Base-by-base conservation (phyloP, 2,888 invertebrate genomes). In the Andrena camellia region DNA sequence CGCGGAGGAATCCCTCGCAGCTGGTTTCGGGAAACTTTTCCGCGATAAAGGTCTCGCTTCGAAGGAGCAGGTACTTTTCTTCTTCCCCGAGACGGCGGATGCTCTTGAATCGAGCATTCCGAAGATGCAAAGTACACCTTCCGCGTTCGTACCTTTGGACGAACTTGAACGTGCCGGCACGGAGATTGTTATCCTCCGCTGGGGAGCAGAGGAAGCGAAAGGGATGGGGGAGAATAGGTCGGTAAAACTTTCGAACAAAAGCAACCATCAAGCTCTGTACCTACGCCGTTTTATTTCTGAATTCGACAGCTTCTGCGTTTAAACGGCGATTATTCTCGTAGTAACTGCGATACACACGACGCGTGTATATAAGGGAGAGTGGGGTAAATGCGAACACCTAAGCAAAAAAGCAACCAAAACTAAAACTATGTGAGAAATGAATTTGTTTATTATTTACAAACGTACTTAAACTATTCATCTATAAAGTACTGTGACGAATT, bases 11-110 rank as follows among this genome's bases (percentile, higher is more conserved):
- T 54, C 64, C 48, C 75, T 69, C 54, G 79, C 78, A 84, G 78
- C 71, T 74, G 82, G 74, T 86, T 75, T 57, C 77, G 29, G 52
- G 57, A 86, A 86, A 86, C 64, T 85, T 86, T 75, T 63, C 50
- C 35, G 50, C 67, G 83, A 85, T 86, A 86, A 86, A 79, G 75
- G 77, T 68, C 72, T 66, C 71, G 35, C 64, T 68, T 42, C 29
- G 66, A 62, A 57, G 57, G 57, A 82, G 82, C 66, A 71, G 74
- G 59, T 72, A 77, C 63, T 80, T 78, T 80, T 77, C 82, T 84
- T 78, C 60, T 67, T 78, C 60, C 70, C 13, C 62, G 69, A 75
- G 59, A 67, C 54, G 78, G 10, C 69, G 67, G 78, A 67, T 67
- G 62, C 42, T 60, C 31, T 57, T 29, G 73, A 66, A 54, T 84